A percentile compares a stretch with the other conserved stretches of the same genome.
phyloP scores from a whole-genome alignment of 2,113 vertebrate species.

The Copsychus sechellarum region DNA sequence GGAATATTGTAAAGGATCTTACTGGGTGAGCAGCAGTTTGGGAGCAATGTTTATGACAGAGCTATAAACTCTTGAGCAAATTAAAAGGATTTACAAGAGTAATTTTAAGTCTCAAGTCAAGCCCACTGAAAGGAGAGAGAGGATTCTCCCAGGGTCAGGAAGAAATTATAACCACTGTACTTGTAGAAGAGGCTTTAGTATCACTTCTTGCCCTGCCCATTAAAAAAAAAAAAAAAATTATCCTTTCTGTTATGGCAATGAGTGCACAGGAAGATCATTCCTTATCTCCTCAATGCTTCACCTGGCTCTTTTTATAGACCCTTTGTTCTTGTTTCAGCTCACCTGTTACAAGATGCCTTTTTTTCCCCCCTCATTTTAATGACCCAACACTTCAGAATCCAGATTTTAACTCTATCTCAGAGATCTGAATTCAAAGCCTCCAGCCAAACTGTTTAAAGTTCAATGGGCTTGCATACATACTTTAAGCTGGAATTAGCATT shows the following conservation, averaged over 20 bases:
- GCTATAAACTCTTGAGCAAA: slow-evolving; percentile 70
- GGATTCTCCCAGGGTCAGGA: slow-evolving; percentile 37
- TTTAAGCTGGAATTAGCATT: neutral
- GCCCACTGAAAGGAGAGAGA: neutral
- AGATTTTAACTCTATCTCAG: slow-evolving; percentile 60
- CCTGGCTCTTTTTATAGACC: slow-evolving; percentile 73
- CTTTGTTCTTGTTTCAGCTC: slow-evolving; percentile 80
- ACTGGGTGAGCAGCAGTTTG: neutral
- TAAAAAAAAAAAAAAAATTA: neutral
- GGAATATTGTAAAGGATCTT: neutral
- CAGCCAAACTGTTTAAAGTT: neutral
- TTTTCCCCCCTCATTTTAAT: neutral
- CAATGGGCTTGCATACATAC: neutral
- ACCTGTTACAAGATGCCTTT: slow-evolving; percentile 62
- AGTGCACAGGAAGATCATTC: slow-evolving; percentile 74
- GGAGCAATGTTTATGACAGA: slow-evolving; percentile 48
- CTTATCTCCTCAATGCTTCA: slow-evolving; percentile 78
- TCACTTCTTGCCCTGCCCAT: slow-evolving; percentile 66
- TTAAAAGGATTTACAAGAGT: slow-evolving; percentile 72
- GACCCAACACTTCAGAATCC: slow-evolving; percentile 38
- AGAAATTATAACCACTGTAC: slow-evolving; percentile 68
- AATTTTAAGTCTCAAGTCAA: slow-evolving; percentile 55
- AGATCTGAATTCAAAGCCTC: slow-evolving; percentile 25
- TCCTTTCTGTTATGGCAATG: slow-evolving; percentile 67
- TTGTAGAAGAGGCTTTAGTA: slow-evolving; percentile 58